Percentiles rank a stretch among this genome's conserved stretches.
These are phyloP conservation scores for Drosophila orena DNA, from an alignment of 1,140 invertebrate genomes.

Conservation along the genomic window DNA sequence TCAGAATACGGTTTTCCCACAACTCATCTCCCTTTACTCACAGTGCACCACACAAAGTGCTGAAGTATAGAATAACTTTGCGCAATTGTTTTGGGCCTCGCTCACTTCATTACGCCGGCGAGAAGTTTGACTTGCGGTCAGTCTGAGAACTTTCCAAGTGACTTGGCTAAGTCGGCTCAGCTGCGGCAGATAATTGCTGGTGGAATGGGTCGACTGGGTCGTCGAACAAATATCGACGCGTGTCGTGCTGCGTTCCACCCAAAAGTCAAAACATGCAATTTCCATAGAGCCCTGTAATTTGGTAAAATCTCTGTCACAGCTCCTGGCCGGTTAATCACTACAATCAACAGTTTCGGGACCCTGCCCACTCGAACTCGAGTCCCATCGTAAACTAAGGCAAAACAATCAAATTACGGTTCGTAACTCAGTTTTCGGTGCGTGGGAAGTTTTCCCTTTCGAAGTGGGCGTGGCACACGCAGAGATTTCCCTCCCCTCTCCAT, in stretches of 20 bases:
- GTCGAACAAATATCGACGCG: slow-evolving; percentile 44
- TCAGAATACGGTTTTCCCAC: background rate
- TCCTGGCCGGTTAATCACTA: slow-evolving; percentile 73
- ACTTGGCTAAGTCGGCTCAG: slow-evolving; percentile 78
- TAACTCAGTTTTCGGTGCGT: slow-evolving; percentile 32
- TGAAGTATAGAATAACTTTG: slow-evolving; percentile 32
- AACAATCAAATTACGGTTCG: slow-evolving; percentile 75
- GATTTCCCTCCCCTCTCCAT: slow-evolving; percentile 33
- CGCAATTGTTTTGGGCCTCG: slow-evolving; percentile 43
- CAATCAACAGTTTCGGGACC: slow-evolving; percentile 72
- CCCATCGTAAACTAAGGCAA: slow-evolving; percentile 25
- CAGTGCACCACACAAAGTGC: background rate
- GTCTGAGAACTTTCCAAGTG: slow-evolving; percentile 65
- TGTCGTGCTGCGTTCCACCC: slow-evolving; percentile 35
- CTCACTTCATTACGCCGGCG: slow-evolving; percentile 62
- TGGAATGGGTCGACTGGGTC: background rate
- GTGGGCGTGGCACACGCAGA: slow-evolving; percentile 30
- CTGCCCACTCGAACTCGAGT: slow-evolving; percentile 3
- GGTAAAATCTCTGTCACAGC: slow-evolving; percentile 54
- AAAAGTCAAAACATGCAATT: slow-evolving; percentile 78
- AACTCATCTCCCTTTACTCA: background rate
- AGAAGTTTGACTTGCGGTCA: slow-evolving; percentile 51
- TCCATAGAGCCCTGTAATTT: slow-evolving; percentile 65
- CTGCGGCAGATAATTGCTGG: slow-evolving; percentile 42
- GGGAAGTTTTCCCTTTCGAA: slow-evolving; percentile 37